A percentile compares a stretch with the other conserved stretches of the same genome.
Evolutionary conservation across 1,140 invertebrate species (phyloP).

Genomic region (Luehdorfia chinensis): DNA sequence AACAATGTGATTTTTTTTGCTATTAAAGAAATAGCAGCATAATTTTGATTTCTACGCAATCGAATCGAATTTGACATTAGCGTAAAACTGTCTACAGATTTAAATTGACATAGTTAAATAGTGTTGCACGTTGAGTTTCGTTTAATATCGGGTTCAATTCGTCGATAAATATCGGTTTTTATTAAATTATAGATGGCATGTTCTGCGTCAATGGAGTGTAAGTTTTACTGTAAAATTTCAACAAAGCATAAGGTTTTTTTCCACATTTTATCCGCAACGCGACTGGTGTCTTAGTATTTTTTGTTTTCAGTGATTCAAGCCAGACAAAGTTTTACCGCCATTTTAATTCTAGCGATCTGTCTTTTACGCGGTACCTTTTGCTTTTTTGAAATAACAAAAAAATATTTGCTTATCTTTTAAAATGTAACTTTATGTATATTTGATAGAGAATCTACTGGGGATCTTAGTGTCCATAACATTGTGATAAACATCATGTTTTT

Average conservation of each 20-base stretch:
- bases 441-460: constrained; percentile 62
- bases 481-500: constrained; percentile 74
- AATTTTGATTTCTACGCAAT: too few species aligned
- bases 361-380: constrained; percentile 44
- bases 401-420: constrained; percentile 52
- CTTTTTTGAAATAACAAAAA: constrained; percentile 58
- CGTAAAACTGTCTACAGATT: too few species aligned
- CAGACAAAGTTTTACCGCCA: too few species aligned
- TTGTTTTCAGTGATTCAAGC: constrained; percentile 24
- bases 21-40: too few species aligned
- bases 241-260: constrained; percentile 63
- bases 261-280: constrained; percentile 20
- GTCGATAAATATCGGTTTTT: too few species aligned
- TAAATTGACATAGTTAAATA: too few species aligned
- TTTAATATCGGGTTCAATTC: too few species aligned
- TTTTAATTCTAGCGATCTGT: too few species aligned
- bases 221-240: constrained; percentile 48
- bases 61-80: too few species aligned
- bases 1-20: too few species aligned
- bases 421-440: constrained; percentile 71
- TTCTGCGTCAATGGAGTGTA: constrained; percentile 65
- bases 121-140: too few species aligned
- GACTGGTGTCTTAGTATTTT: constrained; percentile 14
- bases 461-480: constrained; percentile 67
- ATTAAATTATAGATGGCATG: constrained; percentile 38